Evolutionary conservation across 2,888 invertebrate species (phyloP).

Genomic region (Augochlorella aurata): DNA sequence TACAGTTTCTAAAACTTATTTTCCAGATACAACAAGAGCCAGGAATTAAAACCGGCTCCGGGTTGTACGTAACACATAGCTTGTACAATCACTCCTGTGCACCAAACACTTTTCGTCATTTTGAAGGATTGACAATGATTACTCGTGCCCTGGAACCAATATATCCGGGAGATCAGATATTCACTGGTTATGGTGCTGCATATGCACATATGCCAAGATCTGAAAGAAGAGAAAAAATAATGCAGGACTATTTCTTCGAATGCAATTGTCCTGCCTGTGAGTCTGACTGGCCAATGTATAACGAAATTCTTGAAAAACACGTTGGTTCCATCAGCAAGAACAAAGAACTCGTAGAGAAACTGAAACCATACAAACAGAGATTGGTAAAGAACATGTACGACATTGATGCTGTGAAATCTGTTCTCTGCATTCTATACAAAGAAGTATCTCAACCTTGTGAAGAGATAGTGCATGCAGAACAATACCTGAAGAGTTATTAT

Average conservation of each 20-base stretch:
- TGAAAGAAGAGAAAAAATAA: constrained; percentile 74
- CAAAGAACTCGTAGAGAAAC: constrained; percentile 72
- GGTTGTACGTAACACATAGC: constrained; percentile 77
- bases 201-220: constrained; percentile 74
- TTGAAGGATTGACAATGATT: constrained; percentile 78
- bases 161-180: constrained; percentile 77
- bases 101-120: constrained; percentile 79
- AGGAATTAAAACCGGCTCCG: constrained; percentile 77
- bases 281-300: constrained; percentile 77
- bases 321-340: constrained; percentile 76
- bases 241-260: constrained; percentile 78
- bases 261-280: constrained; percentile 77
- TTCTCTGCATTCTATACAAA: constrained; percentile 73
- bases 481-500: constrained; percentile 80
- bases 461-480: constrained; percentile 78
- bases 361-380: constrained; percentile 75
- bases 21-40: constrained; percentile 78
- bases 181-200: constrained; percentile 79
- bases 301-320: constrained; percentile 74
- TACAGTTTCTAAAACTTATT: constrained; percentile 19
- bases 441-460: constrained; percentile 78
- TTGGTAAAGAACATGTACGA: constrained; percentile 78
- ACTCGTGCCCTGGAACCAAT: constrained; percentile 78
- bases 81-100: constrained; percentile 80
- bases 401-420: constrained; percentile 76